A percentile compares a stretch with the other conserved stretches of the same genome.
Evolutionary conservation across 2,888 invertebrate genomes (phyloP).

Genomic region (Nomada ferruginata): DNA sequence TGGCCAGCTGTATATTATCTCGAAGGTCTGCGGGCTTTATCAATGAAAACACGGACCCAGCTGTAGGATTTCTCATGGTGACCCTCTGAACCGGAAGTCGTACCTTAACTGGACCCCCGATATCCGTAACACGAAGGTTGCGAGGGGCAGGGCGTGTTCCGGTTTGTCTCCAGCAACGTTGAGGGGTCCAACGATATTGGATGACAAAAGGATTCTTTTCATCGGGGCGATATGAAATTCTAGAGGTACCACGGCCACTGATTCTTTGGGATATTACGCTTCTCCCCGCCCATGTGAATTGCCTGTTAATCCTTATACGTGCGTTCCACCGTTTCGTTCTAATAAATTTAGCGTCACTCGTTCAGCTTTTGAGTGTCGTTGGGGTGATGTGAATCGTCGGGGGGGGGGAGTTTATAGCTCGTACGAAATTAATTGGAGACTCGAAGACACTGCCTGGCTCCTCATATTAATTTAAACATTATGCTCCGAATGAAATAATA

Average conservation of each 20-base stretch:
- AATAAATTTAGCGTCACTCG: no score
- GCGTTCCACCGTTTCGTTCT: neutral
- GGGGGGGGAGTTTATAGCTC: no score
- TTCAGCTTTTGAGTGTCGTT: neutral
- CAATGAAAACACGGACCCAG: slow-evolving; percentile 28
- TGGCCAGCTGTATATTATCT: slow-evolving; percentile 36
- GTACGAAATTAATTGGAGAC: no score
- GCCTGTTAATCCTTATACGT: neutral
- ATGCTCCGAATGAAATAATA: no score
- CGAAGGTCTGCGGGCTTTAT: slow-evolving; percentile 35
- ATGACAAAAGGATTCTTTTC: slow-evolving; percentile 14
- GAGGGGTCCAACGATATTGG: slow-evolving; percentile 7
- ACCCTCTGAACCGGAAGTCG: slow-evolving; percentile 22
- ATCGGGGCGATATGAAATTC: slow-evolving; percentile 9
- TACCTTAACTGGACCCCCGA: slow-evolving; percentile 18
- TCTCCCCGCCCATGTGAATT: neutral
- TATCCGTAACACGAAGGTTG: neutral
- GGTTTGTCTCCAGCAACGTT: no score
- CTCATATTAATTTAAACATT: no score
- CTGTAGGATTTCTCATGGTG: neutral
- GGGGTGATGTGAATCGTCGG: neutral
- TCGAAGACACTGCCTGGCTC: no score
- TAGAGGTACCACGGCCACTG: neutral
- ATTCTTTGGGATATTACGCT: slow-evolving; percentile 5
- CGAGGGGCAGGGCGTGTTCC: no score